A percentile compares a stretch with the other conserved stretches of the same genome.
These are phyloP conservation scores for Dicrurus megarhynchus DNA, from an alignment of 2,113 vertebrate genomes.

Conservation along the genomic window DNA sequence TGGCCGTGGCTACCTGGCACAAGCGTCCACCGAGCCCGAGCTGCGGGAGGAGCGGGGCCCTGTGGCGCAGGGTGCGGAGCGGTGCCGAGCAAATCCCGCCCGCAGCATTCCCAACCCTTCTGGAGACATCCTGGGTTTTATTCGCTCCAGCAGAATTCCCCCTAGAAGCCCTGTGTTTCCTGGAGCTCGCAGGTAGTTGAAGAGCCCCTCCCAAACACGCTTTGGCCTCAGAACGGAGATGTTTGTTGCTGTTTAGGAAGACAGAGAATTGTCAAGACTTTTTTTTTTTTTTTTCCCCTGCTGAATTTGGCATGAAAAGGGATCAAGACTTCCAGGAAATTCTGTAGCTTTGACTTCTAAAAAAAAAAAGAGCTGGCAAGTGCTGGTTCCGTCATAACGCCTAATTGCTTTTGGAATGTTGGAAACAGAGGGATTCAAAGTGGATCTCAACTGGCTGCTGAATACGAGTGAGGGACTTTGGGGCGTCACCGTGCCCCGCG, in stretches of 20 bases:
- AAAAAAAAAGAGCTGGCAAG: not conserved
- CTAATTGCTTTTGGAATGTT: conserved; percentile 24
- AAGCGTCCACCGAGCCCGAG: accelerated
- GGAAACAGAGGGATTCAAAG: not conserved
- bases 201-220: accelerated
- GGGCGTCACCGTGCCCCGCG: accelerated
- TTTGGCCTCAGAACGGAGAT: not conserved
- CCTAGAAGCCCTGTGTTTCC: not conserved
- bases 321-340: conserved; percentile 48
- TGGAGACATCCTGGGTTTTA: not conserved
- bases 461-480: not conserved
- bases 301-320: conserved; percentile 37
- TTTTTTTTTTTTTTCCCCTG: not conserved
- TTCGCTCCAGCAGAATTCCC: not conserved
- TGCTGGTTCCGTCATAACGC: not conserved
- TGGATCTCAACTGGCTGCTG: not conserved
- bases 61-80: not conserved
- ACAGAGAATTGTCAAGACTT: not conserved
- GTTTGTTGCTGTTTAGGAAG: not conserved
- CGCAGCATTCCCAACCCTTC: accelerated
- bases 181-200: not conserved
- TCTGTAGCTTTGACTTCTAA: conserved; percentile 22
- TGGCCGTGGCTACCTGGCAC: not conserved
- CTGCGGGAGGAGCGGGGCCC: not conserved
- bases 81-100: not conserved